Evolutionary conservation across 2,797 vertebrate species (phyloP).

Genomic region (Helicolenus hilgendorfi): DNA sequence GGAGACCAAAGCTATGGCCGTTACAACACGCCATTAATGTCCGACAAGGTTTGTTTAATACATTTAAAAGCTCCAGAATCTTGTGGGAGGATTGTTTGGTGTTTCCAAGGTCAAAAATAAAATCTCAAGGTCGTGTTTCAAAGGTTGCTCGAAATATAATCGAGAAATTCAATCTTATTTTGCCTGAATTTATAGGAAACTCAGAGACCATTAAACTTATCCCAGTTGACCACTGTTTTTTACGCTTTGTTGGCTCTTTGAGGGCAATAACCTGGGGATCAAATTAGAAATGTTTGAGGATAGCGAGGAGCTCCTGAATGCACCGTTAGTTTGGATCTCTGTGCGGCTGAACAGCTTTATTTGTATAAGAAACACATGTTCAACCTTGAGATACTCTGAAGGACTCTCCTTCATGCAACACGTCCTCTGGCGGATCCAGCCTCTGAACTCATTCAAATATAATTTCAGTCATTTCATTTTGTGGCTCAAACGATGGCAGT

Average conservation of each 20-base stretch:
- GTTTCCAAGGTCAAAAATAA: not conserved
- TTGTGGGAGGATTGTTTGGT: not conserved
- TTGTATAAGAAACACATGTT: not conserved
- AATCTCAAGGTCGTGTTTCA: not conserved
- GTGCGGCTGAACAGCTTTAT: not conserved
- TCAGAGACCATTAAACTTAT: not conserved
- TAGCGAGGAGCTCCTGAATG: not conserved
- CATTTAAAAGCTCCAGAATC: not conserved
- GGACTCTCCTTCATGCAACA: not conserved
- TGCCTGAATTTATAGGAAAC: not conserved
- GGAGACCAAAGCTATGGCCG: no score
- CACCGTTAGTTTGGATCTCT: not conserved
- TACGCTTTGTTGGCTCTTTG: not conserved
- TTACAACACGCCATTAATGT: not conserved
- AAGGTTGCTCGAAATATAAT: not conserved
- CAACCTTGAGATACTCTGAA: not conserved
- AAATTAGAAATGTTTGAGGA: not conserved
- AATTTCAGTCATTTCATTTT: not conserved
- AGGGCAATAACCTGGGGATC: not conserved
- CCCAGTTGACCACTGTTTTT: not conserved
- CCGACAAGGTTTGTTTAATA: not conserved
- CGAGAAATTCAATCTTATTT: not conserved
- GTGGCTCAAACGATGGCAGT: not conserved
- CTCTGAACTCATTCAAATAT: not conserved
- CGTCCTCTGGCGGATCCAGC: not conserved